Evolutionary conservation across 2,888 invertebrate species (phyloP).

Genomic region (Oscheius onirici): DNA sequence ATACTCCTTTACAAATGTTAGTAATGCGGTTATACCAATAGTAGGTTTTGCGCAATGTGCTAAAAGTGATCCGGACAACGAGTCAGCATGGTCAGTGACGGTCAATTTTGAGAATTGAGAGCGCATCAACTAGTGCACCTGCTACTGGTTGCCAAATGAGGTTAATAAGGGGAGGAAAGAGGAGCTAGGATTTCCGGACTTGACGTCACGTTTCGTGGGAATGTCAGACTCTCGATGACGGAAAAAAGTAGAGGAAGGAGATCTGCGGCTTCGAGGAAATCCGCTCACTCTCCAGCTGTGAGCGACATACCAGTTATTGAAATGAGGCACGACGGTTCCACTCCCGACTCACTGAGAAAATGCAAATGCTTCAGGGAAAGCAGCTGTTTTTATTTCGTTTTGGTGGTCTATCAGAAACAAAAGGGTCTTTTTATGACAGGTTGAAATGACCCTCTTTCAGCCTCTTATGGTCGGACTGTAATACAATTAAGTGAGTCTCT

Average conservation of each 20-base stretch:
- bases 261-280: background rate
- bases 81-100: background rate
- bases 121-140: background rate
- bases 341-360: background rate
- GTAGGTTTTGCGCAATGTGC: background rate
- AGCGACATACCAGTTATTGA: slow-evolving; percentile 30
- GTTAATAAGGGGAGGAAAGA: background rate
- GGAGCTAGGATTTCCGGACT: background rate
- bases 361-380: too few relatives aligned
- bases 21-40: too few relatives aligned
- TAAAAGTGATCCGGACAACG: background rate
- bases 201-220: background rate
- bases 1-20: too few relatives aligned
- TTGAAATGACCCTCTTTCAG: too few relatives aligned
- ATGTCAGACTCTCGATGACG: background rate
- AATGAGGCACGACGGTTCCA: slow-evolving; percentile 29
- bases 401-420: too few relatives aligned
- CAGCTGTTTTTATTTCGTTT: too few relatives aligned
- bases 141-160: background rate
- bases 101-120: background rate
- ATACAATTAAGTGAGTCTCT: too few relatives aligned
- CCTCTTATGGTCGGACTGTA: too few relatives aligned
- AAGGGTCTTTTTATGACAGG: too few relatives aligned
- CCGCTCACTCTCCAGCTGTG: slow-evolving; percentile 19
- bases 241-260: background rate